phyloP scores from a whole-genome alignment of 2,888 invertebrate species.

The Chrysolina americana region DNA sequence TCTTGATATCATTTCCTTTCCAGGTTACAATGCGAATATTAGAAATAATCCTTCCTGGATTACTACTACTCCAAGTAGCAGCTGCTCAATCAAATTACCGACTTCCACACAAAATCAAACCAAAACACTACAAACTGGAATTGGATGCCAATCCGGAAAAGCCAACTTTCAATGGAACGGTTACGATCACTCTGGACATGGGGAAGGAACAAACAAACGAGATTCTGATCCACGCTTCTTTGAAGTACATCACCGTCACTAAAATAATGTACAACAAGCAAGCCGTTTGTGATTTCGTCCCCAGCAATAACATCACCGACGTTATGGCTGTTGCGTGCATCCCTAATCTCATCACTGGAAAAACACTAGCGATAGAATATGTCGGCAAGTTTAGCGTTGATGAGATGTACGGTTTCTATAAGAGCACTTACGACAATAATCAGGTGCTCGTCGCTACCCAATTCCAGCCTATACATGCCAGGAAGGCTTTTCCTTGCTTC shows the following conservation, averaged over 20 bases:
- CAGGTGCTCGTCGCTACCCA: slow-evolving; percentile 79
- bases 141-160: slow-evolving; percentile 40
- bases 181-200: slow-evolving; percentile 36
- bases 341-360: slow-evolving; percentile 22
- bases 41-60: background rate
- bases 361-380: slow-evolving; percentile 56
- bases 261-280: slow-evolving; percentile 9
- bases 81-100: slow-evolving; percentile 62
- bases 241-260: slow-evolving; percentile 28
- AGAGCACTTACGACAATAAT: slow-evolving; percentile 57
- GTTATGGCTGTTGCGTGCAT: slow-evolving; percentile 32
- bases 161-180: slow-evolving; percentile 38
- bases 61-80: slow-evolving; percentile 10
- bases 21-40: slow-evolving; percentile 7
- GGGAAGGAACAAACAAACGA: background rate
- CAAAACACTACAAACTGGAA: slow-evolving; percentile 71
- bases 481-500: slow-evolving; percentile 83
- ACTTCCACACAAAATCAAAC: slow-evolving; percentile 70
- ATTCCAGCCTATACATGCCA: slow-evolving; percentile 78
- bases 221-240: slow-evolving; percentile 35
- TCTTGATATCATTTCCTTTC: background rate
- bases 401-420: slow-evolving; percentile 70
- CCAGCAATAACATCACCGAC: slow-evolving; percentile 26
- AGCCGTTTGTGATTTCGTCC: slow-evolving; percentile 3
- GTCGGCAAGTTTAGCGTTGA: slow-evolving; percentile 62